Conservation (phyloP, 2,888 invertebrate genomes). For the Yponomeuta evonymella region DNA sequence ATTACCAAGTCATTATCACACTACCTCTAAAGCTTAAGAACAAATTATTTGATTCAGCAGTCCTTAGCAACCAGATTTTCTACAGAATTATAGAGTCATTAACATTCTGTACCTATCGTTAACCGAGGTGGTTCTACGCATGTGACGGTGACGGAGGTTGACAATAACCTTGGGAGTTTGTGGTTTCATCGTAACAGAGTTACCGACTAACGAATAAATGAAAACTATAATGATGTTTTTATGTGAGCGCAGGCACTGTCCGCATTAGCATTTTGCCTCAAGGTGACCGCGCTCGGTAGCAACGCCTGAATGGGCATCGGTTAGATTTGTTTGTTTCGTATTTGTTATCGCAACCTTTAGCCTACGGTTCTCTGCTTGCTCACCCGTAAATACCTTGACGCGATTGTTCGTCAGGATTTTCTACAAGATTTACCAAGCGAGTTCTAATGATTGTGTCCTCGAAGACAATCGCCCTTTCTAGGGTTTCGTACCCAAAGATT, state of each 20-base stretch:
- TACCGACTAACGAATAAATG: constrained; percentile 41
- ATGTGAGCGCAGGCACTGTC: constrained; percentile 46
- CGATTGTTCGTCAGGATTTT: too few species aligned
- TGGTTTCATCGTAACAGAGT: constrained; percentile 37
- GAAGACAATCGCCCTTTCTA: too few species aligned
- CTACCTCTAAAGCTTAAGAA: too few species aligned
- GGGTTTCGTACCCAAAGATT: too few species aligned
- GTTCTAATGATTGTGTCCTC: too few species aligned
- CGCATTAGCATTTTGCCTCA: constrained; percentile 68
- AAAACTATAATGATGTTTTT: constrained; percentile 38
- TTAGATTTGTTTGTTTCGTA: constrained; percentile 28
- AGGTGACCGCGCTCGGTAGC: constrained; percentile 68
- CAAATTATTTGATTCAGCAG: too few species aligned
- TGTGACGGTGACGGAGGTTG: constrained; percentile 11
- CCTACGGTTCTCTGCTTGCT: constrained; percentile 28
- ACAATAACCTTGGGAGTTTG: constrained; percentile 43
- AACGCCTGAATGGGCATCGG: constrained; percentile 69
- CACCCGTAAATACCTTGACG: constrained; percentile 9
- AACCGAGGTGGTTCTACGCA: neutral
- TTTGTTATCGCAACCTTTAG: constrained; percentile 1
- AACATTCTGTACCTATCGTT: neutral
- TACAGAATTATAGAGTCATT: neutral
- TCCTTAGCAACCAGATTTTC: neutral
- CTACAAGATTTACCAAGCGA: too few species aligned
- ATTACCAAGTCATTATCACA: too few species aligned